Conservation (phyloP, 2,888 invertebrate species). For the Ramazzottius varieornatus region DNA sequence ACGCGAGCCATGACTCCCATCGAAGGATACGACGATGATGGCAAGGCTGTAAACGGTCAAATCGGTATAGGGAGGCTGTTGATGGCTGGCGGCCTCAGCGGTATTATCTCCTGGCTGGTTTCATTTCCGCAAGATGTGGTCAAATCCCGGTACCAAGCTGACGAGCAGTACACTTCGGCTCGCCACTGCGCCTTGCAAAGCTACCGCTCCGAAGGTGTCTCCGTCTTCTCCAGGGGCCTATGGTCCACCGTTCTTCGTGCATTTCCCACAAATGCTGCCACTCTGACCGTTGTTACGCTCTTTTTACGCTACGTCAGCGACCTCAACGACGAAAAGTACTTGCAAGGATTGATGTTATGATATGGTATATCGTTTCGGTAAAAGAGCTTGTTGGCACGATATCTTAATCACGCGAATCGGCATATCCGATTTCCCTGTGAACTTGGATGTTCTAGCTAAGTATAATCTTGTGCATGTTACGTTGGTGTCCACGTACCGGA, state of each 20-base stretch:
- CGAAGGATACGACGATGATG: not conserved
- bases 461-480: too few relatives aligned
- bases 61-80: conserved; percentile 40
- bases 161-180: conserved; percentile 35
- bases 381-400: too few relatives aligned
- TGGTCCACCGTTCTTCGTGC: conserved; percentile 53
- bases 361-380: too few relatives aligned
- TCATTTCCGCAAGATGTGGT: conserved; percentile 68
- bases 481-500: too few relatives aligned
- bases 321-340: conserved; percentile 1
- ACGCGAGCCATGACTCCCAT: conserved; percentile 13
- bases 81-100: conserved; percentile 57
- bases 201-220: conserved; percentile 38
- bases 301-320: not conserved
- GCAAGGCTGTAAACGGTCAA: not conserved
- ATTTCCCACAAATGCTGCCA: conserved; percentile 73
- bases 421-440: too few relatives aligned
- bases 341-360: not conserved
- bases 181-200: conserved; percentile 46
- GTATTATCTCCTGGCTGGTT: conserved; percentile 54
- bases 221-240: conserved; percentile 44
- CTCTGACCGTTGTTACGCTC: conserved; percentile 50
- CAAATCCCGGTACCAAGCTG: conserved; percentile 53
- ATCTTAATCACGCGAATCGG: too few relatives aligned
- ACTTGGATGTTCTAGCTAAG: too few relatives aligned